These are phyloP conservation scores for Lathamus discolor DNA, from an alignment of 2,113 vertebrate genomes.

Conservation along the genomic window DNA sequence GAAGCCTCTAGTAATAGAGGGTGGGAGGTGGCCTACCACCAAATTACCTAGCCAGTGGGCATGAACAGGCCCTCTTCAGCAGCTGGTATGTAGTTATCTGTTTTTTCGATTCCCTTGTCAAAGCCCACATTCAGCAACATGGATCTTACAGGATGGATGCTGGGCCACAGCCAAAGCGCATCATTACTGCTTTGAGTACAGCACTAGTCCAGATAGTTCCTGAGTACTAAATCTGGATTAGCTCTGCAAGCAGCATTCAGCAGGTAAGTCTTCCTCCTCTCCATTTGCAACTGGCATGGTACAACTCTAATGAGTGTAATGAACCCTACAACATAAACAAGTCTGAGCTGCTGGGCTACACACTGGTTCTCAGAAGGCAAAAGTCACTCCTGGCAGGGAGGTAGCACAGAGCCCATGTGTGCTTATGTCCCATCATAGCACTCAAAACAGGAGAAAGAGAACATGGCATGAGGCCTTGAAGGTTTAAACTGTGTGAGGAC, in stretches of 20 bases:
- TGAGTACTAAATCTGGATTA: not conserved
- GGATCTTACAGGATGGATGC: not conserved
- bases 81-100: not conserved
- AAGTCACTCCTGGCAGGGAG: not conserved
- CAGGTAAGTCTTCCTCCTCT: not conserved
- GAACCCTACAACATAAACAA: not conserved
- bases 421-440: not conserved
- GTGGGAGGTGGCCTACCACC: not conserved
- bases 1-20: not conserved
- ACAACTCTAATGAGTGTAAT: not conserved
- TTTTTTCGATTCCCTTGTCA: not conserved
- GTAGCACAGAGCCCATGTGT: not conserved
- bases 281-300: not conserved
- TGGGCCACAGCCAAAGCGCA: not conserved
- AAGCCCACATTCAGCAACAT: not conserved
- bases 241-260: not conserved
- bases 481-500: not conserved
- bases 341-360: not conserved
- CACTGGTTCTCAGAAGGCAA: not conserved
- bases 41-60: not conserved
- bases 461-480: not conserved
- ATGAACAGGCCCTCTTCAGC: not conserved
- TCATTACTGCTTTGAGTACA: not conserved
- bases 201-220: not conserved
- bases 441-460: not conserved